Percentiles rank a stretch among this genome's conserved stretches.
These are phyloP conservation scores for Drosophila mojavensis DNA, from an alignment of 1,140 invertebrate species.

Conservation along the genomic window DNA sequence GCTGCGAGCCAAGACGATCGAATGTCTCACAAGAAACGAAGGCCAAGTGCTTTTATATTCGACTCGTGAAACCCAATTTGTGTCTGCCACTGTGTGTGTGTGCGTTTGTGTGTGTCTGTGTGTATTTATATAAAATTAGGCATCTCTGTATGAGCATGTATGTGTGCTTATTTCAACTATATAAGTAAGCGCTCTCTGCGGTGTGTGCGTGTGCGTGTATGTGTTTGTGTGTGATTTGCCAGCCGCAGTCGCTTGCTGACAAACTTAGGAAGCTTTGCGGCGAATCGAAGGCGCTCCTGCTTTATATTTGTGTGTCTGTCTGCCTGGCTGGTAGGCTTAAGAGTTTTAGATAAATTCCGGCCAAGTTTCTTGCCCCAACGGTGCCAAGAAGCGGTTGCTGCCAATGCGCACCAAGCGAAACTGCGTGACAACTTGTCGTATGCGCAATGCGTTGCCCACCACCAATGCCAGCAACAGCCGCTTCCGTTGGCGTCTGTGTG, in stretches of 20 bases:
- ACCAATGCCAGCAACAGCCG: constrained; percentile 71
- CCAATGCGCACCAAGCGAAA: constrained; percentile 67
- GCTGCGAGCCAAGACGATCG: constrained; percentile 79
- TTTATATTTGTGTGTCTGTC: constrained; percentile 12
- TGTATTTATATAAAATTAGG: constrained; percentile 68
- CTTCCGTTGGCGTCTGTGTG: constrained; percentile 43
- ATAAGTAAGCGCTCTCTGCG: constrained; percentile 42
- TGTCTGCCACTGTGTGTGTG: constrained; percentile 15
- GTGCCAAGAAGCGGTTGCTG: constrained; percentile 57
- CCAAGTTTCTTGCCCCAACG: constrained; percentile 70
- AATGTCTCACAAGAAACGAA: constrained; percentile 83
- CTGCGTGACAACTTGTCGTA: constrained; percentile 67
- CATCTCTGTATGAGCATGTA: constrained; percentile 10
- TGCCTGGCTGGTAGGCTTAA: constrained; percentile 38
- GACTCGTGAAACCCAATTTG: constrained; percentile 52
- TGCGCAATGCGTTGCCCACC: constrained; percentile 62
- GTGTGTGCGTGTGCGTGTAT: constrained; percentile 24
- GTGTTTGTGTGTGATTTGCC: constrained; percentile 16
- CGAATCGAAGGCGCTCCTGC: constrained; percentile 62
- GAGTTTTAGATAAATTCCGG: constrained; percentile 77
- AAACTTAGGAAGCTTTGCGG: constrained; percentile 68
- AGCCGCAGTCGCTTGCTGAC: constrained; percentile 59
- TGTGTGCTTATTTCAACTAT: constrained; percentile 53
- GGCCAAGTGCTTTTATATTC: constrained; percentile 80
- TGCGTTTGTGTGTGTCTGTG: constrained; percentile 17